Evolutionary conservation across 2,888 invertebrate species (phyloP).

Genomic region (Euphydryas editha): DNA sequence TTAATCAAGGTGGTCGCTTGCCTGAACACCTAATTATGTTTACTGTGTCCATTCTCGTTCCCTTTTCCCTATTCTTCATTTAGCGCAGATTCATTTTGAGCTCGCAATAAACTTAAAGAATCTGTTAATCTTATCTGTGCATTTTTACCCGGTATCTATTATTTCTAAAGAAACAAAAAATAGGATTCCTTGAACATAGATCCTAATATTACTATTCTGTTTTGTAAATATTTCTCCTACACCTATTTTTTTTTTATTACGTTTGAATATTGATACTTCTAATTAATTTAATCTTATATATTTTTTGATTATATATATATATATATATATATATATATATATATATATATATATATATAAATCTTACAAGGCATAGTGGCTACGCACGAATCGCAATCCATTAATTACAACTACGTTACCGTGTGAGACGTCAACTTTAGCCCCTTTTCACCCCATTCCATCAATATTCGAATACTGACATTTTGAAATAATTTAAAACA

Average conservation of each 20-base stretch:
- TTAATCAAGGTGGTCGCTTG: slow-evolving; percentile 65
- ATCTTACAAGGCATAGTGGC: slow-evolving; percentile 53
- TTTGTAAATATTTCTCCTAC: neutral
- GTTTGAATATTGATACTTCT: no score
- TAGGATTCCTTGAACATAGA: neutral
- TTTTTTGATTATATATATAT: no score
- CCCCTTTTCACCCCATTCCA: slow-evolving; percentile 42
- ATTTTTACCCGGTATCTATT: slow-evolving; percentile 39
- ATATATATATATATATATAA: no score
- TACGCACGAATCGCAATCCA: slow-evolving; percentile 55
- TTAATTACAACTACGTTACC: slow-evolving; percentile 58
- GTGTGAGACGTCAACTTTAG: slow-evolving; percentile 56
- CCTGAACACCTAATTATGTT: slow-evolving; percentile 68
- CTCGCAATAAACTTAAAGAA: slow-evolving; percentile 42
- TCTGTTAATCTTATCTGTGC: slow-evolving; percentile 37
- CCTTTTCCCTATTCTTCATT: slow-evolving; percentile 54
- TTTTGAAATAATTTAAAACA: slow-evolving; percentile 63
- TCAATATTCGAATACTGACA: slow-evolving; percentile 62
- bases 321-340: no score
- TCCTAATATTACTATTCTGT: no score
- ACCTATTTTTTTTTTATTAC: no score
- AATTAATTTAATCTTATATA: no score
- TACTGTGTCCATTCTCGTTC: slow-evolving; percentile 60
- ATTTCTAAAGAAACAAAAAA: slow-evolving; percentile 28
- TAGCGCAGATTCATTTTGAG: slow-evolving; percentile 47